Evolutionary conservation across 1,140 invertebrate species (phyloP), one percentile per base, ranked within the genome.

Genomic region (Conopomorpha cramerella): DNA sequence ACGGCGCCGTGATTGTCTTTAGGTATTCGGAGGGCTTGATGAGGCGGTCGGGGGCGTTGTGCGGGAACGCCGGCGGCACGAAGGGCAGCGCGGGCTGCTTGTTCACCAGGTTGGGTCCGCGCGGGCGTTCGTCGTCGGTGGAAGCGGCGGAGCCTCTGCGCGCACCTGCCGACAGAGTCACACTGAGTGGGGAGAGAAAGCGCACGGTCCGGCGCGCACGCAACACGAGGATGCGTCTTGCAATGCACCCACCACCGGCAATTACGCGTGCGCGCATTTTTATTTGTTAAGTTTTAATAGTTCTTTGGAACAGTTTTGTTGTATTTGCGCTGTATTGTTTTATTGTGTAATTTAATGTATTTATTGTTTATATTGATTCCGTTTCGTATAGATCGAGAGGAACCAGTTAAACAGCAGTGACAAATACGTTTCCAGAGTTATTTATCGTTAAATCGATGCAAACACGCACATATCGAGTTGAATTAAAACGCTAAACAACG

Each of bases 11-110:
- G 61, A 93, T 90, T 56, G 89, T 91, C 51, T 86, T 86, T 39
- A 95, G 79, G 71, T 95, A 95, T 66, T 95, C 92, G 19, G 91
- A 93, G 26, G 93, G 93, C 60, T 95, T 95, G 55, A 96, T 93
- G 28, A 95, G 82, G 26, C 86, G 83, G 60, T 92, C 87, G 32
- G 89, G 84, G 49, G 79, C 79, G 46, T 79, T 81, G 55, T 84
- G 82, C 17, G 86, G 86, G 76, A 95, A 94, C 65, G 90, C 89
- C 15, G 92, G 92, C 29, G 91, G 91, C 60, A 95, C 88, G 80
- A 95, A 94, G 41, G 91, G 89, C 39, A 92, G 71, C 46, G 86
- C 89, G 66, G 90, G 82, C 67, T 92, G 90, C 68, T 89, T 91
- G 78, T 88, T 89, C 49, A 90, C 84, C 66, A 89, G 79, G 74